Conservation (phyloP, 2,113 vertebrate species). For the Anhinga rufa region DNA sequence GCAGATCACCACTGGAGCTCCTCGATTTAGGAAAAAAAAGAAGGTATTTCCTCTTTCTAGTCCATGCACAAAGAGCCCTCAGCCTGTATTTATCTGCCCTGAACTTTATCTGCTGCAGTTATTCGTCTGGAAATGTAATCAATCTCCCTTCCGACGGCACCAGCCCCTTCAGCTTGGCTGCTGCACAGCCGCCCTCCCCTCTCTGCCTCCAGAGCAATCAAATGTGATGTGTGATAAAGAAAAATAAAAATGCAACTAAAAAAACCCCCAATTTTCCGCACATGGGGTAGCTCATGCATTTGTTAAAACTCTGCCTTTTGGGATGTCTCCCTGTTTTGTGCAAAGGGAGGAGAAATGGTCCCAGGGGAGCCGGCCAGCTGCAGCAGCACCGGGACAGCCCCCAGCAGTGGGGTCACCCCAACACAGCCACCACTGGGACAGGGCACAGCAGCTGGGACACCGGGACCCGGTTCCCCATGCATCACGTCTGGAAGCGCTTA, state of each 20-base stretch:
- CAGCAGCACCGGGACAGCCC: background rate
- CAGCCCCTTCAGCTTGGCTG: background rate
- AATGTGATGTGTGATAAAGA: background rate
- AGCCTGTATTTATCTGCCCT: background rate
- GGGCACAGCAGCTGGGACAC: background rate
- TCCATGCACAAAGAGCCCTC: background rate
- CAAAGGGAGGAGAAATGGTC: background rate
- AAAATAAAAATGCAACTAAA: background rate
- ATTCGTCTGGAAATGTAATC: background rate
- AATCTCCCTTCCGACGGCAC: background rate
- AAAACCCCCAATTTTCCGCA: background rate
- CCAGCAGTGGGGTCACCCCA: accelerated
- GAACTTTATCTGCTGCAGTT: background rate
- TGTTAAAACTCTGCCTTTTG: background rate
- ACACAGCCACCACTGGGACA: background rate
- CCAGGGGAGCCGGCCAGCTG: accelerated
- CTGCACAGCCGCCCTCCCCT: background rate
- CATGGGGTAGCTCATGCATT: accelerated
- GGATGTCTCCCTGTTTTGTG: background rate
- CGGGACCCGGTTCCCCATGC: accelerated
- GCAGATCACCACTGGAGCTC: accelerated
- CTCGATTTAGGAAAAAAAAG: background rate
- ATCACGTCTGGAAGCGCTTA: background rate
- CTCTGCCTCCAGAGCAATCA: background rate
- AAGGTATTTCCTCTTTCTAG: background rate